Base-by-base conservation (phyloP, 2,888 invertebrate species). In the Altica lythri region DNA sequence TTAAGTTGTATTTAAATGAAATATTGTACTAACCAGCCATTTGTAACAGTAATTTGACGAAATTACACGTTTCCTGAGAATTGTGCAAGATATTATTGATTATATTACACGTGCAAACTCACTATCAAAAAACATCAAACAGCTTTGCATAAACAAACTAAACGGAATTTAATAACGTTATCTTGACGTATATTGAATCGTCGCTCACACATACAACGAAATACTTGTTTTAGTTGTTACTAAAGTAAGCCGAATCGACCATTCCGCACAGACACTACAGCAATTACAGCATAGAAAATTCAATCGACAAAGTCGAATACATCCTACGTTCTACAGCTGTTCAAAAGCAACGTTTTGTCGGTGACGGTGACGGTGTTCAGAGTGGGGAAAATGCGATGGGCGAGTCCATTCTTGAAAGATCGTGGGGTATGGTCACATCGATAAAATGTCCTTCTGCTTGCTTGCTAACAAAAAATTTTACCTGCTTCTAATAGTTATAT, bases 331-430 rank as follows among this genome's bases (percentile, higher is more conserved):
- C 42, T 13, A 10, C 43, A 47, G 55, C 59, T 59, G 59, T 59
- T 55, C 50, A 10, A 17, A 37, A 45, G 19, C 30, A 22, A 42
- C 49, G 32, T 32, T 45, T 55, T 29, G 37, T 34, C 19, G 32
- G 30, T 32, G 9, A 13, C 13, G 30, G 25, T 37, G 32, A 30
- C 37, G n/a, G 44, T 25, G 29, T 27, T 27, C 2, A 10, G 47
- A 61, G 65, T 61, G 63, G 64, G 62, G 57, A 58, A 44, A 42
- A 29, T 45, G 54, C 44, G 55, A 40, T 46, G 64, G 66, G 60
- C 62, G 52, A 53, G 49, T 64, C 66, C 62, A 66, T 60, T 62
- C 13, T 46, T 29, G 5, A 18, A 50, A 43, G 29, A 34, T 27
- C 32, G 13, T 18, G 51, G 56, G 64, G 54, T 54, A 45, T 49